Base-by-base conservation (phyloP, 2,888 invertebrate species). In the Agrilus biguttatus region DNA sequence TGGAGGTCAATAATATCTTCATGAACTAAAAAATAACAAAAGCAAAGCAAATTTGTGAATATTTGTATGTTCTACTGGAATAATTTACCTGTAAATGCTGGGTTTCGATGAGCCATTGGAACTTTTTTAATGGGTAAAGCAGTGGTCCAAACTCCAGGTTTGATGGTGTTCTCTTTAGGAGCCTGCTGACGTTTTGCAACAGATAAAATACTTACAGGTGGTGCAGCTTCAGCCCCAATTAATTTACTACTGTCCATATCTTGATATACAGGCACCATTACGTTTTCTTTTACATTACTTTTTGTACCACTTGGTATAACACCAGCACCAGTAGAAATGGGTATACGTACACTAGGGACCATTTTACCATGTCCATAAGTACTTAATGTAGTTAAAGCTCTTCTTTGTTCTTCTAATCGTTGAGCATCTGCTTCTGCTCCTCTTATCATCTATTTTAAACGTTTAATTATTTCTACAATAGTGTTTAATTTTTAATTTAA, bases 351-450 rank as follows among this genome's bases (percentile, higher is more conserved):
- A 51, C 68, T 74, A 6, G 71, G 69, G 3, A 77, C 74, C 46
- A 63, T 64, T 43, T 43, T 45, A 38, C 73, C 71, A 28, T 79
- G 62, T 47, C 78, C 80, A 49, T 79, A 78, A 0, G 82, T 77
- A 52, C 75, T 77, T 37, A 90, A 64, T 2, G 81, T 81, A 42
- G 83, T 84, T 44, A 91, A 68, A 8, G 85, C 87, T 58, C 78
- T 73, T 44, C 91, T 73, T 41, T 85, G 81, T 55, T 83, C 83
- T 17, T 75, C 71, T 39, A 84, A 62, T 13, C 60, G 61, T 46
- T 58, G 56, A 40, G 70, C 67, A 33, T 72, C 68, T 8, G 58
- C 75, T 53, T 81, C 80, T 57, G 74, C 28, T 28, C 28, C 28
- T 10, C 28, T 8, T 28, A 28, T 28, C 28, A 28, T 40, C 32